Conservation (phyloP, 2,113 vertebrate genomes). For the Hemiprocne comata region DNA sequence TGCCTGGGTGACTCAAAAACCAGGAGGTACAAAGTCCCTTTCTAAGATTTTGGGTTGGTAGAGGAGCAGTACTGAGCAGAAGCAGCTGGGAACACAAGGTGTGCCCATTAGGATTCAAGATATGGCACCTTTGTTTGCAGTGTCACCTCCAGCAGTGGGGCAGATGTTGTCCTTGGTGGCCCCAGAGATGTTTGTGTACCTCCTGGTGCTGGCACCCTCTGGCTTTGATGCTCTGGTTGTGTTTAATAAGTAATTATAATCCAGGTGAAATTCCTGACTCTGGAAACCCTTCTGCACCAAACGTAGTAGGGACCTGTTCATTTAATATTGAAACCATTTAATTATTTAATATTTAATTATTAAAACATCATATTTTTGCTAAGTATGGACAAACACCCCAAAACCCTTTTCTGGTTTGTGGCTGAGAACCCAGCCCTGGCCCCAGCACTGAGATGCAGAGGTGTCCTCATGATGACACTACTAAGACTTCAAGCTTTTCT, state of each 20-base stretch:
- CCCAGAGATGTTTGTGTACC: not conserved
- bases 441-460: not conserved
- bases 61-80: not conserved
- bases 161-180: not conserved
- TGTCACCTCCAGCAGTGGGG: too few relatives aligned
- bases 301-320: not conserved
- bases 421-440: too few relatives aligned
- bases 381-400: rapidly evolving
- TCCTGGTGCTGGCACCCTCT: too few relatives aligned
- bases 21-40: not conserved
- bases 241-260: too few relatives aligned
- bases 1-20: too few relatives aligned
- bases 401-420: too few relatives aligned
- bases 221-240: too few relatives aligned
- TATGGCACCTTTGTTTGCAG: not conserved
- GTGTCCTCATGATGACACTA: rapidly evolving
- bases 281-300: not conserved
- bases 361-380: too few relatives aligned
- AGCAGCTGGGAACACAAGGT: too few relatives aligned
- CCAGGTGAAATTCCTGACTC: not conserved
- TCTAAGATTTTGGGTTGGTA: not conserved
- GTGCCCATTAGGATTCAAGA: not conserved
- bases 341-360: too few relatives aligned
- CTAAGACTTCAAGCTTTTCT: too few relatives aligned
- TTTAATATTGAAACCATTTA: too few relatives aligned